phyloP scores from a whole-genome alignment of 1,140 invertebrate genomes.

The Rhynchophorus ferrugineus region DNA sequence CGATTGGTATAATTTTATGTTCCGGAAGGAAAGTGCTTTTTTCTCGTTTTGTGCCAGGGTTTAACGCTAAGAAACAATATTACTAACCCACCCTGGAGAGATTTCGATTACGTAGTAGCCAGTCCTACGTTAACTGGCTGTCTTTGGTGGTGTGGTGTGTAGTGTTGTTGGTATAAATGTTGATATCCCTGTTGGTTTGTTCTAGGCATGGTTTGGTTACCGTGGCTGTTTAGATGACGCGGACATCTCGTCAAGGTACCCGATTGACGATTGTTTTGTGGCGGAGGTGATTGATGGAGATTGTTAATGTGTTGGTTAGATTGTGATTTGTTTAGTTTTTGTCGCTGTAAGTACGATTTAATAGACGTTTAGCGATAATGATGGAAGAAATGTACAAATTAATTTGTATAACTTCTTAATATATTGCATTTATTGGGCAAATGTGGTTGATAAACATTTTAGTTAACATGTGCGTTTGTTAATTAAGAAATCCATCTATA shows the following conservation, averaged over 20 bases:
- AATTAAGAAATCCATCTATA: too few relatives aligned
- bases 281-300: not conserved
- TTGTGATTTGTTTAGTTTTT: slow-evolving; percentile 12
- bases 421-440: too few relatives aligned
- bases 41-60: not conserved
- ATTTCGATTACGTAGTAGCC: not conserved
- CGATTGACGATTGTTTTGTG: not conserved
- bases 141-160: not conserved
- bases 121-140: not conserved
- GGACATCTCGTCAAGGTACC: slow-evolving; percentile 7
- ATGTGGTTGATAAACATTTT: too few relatives aligned
- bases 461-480: too few relatives aligned
- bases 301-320: slow-evolving; percentile 8
- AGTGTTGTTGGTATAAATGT: not conserved
- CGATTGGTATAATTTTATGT: too few relatives aligned
- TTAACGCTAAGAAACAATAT: not conserved
- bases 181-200: not conserved
- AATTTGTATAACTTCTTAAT: too few relatives aligned
- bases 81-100: not conserved
- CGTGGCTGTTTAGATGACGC: slow-evolving; percentile 19
- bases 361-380: too few relatives aligned
- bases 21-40: too few relatives aligned
- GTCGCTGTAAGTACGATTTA: too few relatives aligned
- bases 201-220: not conserved
- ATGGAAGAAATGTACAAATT: too few relatives aligned